Percentiles rank a stretch among this genome's conserved stretches.
Evolutionary conservation across 2,888 invertebrate genomes (phyloP).

Genomic region (Crossocerus cetratus): DNA sequence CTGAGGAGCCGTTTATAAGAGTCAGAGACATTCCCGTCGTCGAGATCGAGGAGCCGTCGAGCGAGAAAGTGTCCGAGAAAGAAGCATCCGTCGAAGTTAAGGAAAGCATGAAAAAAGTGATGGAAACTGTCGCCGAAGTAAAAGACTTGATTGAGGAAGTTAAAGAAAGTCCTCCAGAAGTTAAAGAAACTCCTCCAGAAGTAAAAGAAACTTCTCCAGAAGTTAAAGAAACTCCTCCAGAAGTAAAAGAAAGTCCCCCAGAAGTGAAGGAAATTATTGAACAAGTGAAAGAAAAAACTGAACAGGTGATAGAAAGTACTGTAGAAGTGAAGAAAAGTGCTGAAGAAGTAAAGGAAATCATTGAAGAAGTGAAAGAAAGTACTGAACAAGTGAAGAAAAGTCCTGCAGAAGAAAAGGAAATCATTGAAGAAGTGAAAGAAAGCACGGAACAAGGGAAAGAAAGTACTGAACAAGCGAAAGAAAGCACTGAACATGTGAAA

Average conservation of each 20-base stretch:
- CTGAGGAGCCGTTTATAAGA: background rate
- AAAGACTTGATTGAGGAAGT: slow-evolving; percentile 6
- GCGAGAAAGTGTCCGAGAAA: background rate
- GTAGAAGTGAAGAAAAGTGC: too few species aligned
- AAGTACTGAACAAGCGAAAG: background rate
- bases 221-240: too few species aligned
- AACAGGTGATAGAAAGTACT: too few species aligned
- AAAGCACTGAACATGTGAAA: background rate
- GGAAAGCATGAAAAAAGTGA: background rate
- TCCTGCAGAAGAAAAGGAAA: background rate
- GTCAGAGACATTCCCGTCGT: background rate
- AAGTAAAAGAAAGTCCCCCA: background rate
- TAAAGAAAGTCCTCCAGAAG: background rate
- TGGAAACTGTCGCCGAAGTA: background rate
- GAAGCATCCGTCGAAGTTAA: slow-evolving; percentile 9
- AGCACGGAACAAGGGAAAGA: background rate
- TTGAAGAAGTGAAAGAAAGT: background rate
- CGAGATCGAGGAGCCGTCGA: background rate
- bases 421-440: background rate
- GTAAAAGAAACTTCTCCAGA: background rate
- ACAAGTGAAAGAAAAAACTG: background rate
- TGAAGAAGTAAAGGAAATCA: background rate
- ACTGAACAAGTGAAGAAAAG: background rate
- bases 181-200: background rate
- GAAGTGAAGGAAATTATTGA: background rate